These are phyloP conservation scores for Nasonia longicornis DNA, from an alignment of 1,140 invertebrate genomes.

Conservation along the genomic window DNA sequence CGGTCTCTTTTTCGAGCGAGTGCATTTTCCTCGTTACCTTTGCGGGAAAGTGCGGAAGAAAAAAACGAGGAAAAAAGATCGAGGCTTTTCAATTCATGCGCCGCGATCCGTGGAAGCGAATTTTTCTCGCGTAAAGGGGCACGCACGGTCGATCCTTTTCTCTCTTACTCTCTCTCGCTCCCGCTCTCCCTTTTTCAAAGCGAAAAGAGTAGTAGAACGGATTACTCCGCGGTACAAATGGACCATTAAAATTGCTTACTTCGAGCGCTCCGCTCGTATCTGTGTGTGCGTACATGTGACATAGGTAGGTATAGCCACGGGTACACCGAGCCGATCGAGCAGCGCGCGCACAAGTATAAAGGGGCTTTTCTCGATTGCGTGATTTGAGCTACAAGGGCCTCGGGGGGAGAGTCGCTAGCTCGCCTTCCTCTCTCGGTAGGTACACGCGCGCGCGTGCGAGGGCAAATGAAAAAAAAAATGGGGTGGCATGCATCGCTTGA, in stretches of 20 bases:
- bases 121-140: slow-evolving; percentile 24
- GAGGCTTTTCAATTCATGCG: slow-evolving; percentile 24
- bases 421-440: slow-evolving; percentile 1
- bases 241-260: slow-evolving; percentile 46
- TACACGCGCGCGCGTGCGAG: background rate
- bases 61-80: background rate
- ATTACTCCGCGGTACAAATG: slow-evolving; percentile 39
- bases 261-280: background rate
- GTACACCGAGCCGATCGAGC: background rate
- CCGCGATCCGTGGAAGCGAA: slow-evolving; percentile 16
- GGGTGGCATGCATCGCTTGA: slow-evolving; percentile 50
- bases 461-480: slow-evolving; percentile 48
- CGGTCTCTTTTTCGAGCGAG: background rate
- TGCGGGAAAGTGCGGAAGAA: background rate
- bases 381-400: slow-evolving; percentile 43
- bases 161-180: background rate
- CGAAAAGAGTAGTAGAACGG: slow-evolving; percentile 29
- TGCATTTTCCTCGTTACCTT: slow-evolving; percentile 28
- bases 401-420: slow-evolving; percentile 40
- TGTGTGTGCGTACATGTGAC: background rate
- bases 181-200: background rate
- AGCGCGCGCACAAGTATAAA: background rate
- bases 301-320: background rate
- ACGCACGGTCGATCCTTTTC: slow-evolving; percentile 12
- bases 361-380: slow-evolving; percentile 47